Conservation (phyloP, 23 tunicate genomes). For the Pegea sp. region DNA sequence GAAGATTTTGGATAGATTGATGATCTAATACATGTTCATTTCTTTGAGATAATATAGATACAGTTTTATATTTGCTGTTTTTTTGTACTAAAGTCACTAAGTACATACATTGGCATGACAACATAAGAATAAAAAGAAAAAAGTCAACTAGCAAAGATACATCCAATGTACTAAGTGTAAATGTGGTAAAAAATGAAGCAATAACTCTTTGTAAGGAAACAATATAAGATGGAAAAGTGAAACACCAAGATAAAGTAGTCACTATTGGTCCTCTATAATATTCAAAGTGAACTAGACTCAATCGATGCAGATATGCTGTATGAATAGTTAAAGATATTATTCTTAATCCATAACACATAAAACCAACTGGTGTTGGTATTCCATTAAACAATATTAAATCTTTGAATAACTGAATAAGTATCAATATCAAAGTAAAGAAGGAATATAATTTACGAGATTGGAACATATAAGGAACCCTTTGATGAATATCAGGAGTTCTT, state of each 20-base stretch:
- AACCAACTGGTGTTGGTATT: constrained; percentile 6
- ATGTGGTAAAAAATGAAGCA: not conserved
- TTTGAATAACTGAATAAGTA: constrained; percentile 11
- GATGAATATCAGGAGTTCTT: constrained; percentile 49
- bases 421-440: constrained; percentile 19
- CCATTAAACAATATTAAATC: constrained; percentile 21
- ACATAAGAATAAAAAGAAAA: constrained; percentile 21
- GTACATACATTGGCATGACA: constrained; percentile 31
- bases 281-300: constrained; percentile 55
- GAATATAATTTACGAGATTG: constrained; percentile 24
- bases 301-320: constrained; percentile 26
- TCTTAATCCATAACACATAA: constrained; percentile 13
- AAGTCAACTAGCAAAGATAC: constrained; percentile 8
- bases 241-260: constrained; percentile 35
- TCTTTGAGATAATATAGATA: not conserved
- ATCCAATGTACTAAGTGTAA: not conserved
- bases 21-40: not conserved
- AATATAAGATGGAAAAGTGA: constrained; percentile 42
- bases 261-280: constrained; percentile 46
- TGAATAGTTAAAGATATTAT: constrained; percentile 23
- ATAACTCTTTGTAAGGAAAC: constrained; percentile 18
- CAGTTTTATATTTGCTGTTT: constrained; percentile 23
- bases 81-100: constrained; percentile 5
- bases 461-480: constrained; percentile 17
- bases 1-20: not conserved